Base-by-base conservation (phyloP, 2,797 vertebrate genomes). In the Gallirallus australis region DNA sequence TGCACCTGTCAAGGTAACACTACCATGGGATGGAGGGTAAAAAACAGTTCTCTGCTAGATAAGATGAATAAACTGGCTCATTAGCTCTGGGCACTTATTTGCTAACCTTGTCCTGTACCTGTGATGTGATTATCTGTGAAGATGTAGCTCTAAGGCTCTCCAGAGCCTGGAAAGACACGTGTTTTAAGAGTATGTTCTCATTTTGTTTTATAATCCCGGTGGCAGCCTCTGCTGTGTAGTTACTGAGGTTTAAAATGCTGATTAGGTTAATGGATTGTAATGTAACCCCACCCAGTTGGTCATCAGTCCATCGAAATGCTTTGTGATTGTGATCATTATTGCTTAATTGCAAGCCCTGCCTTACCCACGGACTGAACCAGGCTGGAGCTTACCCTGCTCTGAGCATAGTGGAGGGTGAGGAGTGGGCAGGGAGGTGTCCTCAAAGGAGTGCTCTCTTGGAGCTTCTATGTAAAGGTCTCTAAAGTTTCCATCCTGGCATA, bases 111-210 rank as follows among this genome's bases (percentile, higher is more conserved):
- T 75, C 54, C 69, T 80, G 66, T 93, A 57, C 88, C 64, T 77
- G 60, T 64, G 76, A 81, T 86, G 69, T 88, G 59, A 82, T 95
- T 86, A 77, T 30, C 71, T 82, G 39, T 70, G 91, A 82, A 84
- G 80, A 47, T 4, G 4, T 71, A 70, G 77, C 85, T 82, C 11
- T 82, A 56, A 88, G 80, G 80, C 80, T 91, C 70, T 86, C 42
- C 31, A 57, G 88, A 90, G 53, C 85, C 85, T 72, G 63, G 35
- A 39, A 77, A 89, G 60, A 68, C 2, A 2, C 25, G 14, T n/a
- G 52, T 69, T 92, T 89, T 66, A 42, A 60, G 60, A 82, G 30
- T 57, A 28, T 18, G 16, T 82, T 80, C 82, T 93, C 35, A 35
- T 83, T 92, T 61, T 73, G 63, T 54, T 90, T 82, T 89, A 21